Evolutionary conservation across 64 coral and sea anemone species (phyloP).

Genomic region (Montipora cactus): DNA sequence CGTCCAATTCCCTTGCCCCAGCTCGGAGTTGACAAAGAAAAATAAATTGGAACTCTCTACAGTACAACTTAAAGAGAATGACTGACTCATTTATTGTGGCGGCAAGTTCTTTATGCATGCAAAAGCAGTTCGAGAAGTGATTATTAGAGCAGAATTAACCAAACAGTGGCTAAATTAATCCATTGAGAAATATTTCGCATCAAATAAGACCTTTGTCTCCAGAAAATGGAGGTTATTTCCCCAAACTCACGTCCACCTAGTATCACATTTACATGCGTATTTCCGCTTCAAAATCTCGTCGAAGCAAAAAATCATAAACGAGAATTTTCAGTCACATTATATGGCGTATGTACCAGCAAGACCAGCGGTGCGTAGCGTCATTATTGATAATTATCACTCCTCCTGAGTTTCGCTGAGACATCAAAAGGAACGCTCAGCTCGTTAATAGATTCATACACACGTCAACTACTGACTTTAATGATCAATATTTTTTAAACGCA

Average conservation of each 20-base stretch:
- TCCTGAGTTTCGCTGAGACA: constrained; percentile 42
- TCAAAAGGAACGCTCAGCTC: constrained; percentile 40
- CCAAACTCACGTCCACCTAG: constrained; percentile 32
- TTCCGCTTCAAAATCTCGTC: not conserved
- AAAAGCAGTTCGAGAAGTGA: constrained; percentile 73
- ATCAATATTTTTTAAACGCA: constrained; percentile 22
- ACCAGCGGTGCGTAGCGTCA: constrained; percentile 40
- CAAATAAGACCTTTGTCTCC: constrained; percentile 86
- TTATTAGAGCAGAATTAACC: constrained; percentile 91
- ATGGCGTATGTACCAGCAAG: not conserved
- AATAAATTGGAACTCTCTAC: constrained; percentile 18
- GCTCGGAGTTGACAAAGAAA: not conserved
- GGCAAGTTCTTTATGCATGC: constrained; percentile 90
- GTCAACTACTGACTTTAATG: constrained; percentile 19
- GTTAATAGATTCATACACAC: constrained; percentile 34
- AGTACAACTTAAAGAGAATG: constrained; percentile 15
- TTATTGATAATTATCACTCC: constrained; percentile 81
- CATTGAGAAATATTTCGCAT: constrained; percentile 91
- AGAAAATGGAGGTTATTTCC: constrained; percentile 11
- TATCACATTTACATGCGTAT: not conserved
- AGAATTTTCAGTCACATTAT: constrained; percentile 40
- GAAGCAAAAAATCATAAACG: not conserved
- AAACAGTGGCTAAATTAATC: constrained; percentile 97
- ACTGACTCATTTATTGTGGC: constrained; percentile 69
- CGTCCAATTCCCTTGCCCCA: too few relatives aligned